Evolutionary conservation across 1,140 invertebrate genomes (phyloP), one percentile per base, ranked within the genome.

Genomic region (Coelopa frigida): DNA sequence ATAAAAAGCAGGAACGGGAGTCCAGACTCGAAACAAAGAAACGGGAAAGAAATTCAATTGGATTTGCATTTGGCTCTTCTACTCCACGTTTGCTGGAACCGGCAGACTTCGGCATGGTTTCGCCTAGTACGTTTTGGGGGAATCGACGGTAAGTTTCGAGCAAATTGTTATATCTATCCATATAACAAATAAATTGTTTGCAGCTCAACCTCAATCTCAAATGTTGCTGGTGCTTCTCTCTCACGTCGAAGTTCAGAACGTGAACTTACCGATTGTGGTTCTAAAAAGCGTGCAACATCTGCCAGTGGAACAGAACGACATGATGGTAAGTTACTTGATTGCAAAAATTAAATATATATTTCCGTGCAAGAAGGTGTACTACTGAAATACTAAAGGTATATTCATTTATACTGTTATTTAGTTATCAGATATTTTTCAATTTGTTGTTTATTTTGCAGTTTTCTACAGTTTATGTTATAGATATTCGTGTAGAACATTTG

Each of bases 31-130:
- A 91, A 70, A 77, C 80, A 26, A 84, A 81, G 63, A 76, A 74
- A 56, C 77, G 76, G 58, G 82, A 85, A 59, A 73, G 80, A 51
- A 80, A 78, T 70, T 79, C 74, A 29, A 75, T 78, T 52, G 60
- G 50, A 41, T 92, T 91, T 73, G 89, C 88, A 26, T 92, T 92
- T 72, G 89, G 89, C 31, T 91, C 87, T 58, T 91, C 87, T 44
- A 90, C 87, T 37, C 87, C 89, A 42, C 75, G 89, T 46, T 84
- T 90, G 74, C 71, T 91, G 54, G 88, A 91, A 60, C 85, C 85
- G 21, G 79, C 82, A 29, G 85, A 89, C 68, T 82, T 83, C 46
- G 79, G 81, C 37, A 52, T 56, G 45, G 55, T 39, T 49, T 67
- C 62, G 48, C 61, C 62, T 44, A 68, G 60, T 48, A 79, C 82